A percentile compares a stretch with the other conserved stretches of the same genome.
Conservation (phyloP, 2,888 invertebrate genomes). For the Steinernema hermaphroditum region DNA sequence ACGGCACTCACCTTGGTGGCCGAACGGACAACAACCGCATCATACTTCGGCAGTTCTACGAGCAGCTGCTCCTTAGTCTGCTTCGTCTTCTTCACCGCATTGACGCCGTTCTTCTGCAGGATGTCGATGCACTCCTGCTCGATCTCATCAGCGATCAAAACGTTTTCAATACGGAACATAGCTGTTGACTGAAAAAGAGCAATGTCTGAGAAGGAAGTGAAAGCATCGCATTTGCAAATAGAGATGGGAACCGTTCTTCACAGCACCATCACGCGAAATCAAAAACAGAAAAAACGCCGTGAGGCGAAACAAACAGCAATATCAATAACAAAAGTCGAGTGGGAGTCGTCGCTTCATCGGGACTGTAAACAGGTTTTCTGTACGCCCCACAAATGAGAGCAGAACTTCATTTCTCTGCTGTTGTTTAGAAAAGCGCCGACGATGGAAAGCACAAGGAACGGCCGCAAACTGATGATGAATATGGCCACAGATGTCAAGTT, state of each 20-base stretch:
- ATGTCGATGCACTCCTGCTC: slow-evolving; percentile 83
- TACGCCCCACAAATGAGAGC: background rate
- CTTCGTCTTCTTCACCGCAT: slow-evolving; percentile 70
- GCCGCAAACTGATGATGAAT: background rate
- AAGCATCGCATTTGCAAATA: background rate
- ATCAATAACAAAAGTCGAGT: slow-evolving; percentile 29
- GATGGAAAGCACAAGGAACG: background rate
- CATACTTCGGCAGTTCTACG: slow-evolving; percentile 54
- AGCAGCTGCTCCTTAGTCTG: slow-evolving; percentile 55
- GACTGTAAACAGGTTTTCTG: slow-evolving; percentile 30
- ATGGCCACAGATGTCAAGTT: too few relatives aligned
- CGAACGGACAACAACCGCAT: slow-evolving; percentile 62
- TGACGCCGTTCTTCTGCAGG: slow-evolving; percentile 77
- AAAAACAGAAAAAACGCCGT: slow-evolving; percentile 29
- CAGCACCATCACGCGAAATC: background rate
- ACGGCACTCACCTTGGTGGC: slow-evolving; percentile 55
- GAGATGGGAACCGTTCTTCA: slow-evolving; percentile 1
- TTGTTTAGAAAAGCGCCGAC: background rate
- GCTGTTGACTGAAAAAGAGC: background rate
- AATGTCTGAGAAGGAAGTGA: background rate
- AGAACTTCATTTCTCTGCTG: background rate
- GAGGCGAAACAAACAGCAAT: slow-evolving; percentile 29
- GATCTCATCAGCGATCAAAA: slow-evolving; percentile 89
- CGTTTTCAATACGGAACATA: slow-evolving; percentile 71
- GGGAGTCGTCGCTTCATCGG: slow-evolving; percentile 24